A percentile compares a stretch with the other conserved stretches of the same genome.
Conservation (phyloP, 1,140 invertebrate genomes). For the Papilio glaucus region DNA sequence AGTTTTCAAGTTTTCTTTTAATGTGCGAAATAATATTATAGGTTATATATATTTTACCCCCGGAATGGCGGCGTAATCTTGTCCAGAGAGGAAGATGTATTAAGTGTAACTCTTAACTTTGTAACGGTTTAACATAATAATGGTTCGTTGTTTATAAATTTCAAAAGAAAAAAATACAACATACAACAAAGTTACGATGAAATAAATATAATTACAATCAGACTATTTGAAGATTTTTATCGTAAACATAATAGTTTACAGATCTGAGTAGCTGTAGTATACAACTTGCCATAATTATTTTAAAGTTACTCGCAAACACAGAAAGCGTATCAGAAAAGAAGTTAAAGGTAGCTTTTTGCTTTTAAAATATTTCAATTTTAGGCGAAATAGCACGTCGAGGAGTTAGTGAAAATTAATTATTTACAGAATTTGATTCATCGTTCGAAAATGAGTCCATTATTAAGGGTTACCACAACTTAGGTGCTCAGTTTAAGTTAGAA, state of each 20-base stretch:
- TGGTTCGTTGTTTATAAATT: too few species aligned
- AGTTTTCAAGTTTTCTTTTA: not conserved
- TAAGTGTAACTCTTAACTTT: not conserved
- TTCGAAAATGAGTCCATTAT: not conserved
- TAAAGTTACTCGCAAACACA: not conserved
- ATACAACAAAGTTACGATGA: too few species aligned
- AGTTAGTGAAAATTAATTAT: slow-evolving; percentile 1
- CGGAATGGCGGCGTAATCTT: too few species aligned
- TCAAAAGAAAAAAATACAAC: too few species aligned
- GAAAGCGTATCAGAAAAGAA: not conserved
- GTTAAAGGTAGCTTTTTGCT: not conserved
- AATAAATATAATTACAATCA: not conserved
- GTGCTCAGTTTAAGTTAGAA: too few species aligned
- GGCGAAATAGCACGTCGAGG: not conserved
- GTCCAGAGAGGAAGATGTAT: too few species aligned
- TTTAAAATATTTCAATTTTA: not conserved
- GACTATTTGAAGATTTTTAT: not conserved
- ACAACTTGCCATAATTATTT: slow-evolving; percentile 3
- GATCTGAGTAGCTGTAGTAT: not conserved
- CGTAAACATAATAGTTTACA: not conserved
- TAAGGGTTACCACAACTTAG: not conserved
- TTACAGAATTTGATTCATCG: not conserved
- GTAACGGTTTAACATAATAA: too few species aligned
- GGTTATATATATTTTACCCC: too few species aligned
- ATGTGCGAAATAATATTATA: not conserved